A percentile compares a stretch with the other conserved stretches of the same genome.
These are phyloP conservation scores for Zygothrica quintamaculata DNA, from an alignment of 2,888 invertebrate genomes.

Conservation along the genomic window DNA sequence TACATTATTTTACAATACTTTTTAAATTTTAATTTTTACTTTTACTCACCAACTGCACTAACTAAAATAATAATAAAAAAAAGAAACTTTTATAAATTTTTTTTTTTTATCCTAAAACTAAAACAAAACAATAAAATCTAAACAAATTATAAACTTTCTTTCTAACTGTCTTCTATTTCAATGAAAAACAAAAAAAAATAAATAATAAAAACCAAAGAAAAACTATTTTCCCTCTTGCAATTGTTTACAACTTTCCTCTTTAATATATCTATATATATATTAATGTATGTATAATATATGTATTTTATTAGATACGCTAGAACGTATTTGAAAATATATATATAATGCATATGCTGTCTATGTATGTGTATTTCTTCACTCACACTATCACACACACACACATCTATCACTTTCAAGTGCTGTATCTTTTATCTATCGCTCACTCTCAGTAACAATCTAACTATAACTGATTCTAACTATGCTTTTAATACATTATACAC, in stretches of 20 bases:
- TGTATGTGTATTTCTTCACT: slow-evolving; percentile 77
- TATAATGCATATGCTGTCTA: slow-evolving; percentile 69
- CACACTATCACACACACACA: slow-evolving; percentile 11
- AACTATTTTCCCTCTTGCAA: slow-evolving; percentile 77
- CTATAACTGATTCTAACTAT: slow-evolving; percentile 7
- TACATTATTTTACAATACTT: slow-evolving; percentile 35
- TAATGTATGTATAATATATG: slow-evolving; percentile 65
- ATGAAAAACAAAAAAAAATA: slow-evolving; percentile 13
- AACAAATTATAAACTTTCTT: slow-evolving; percentile 36
- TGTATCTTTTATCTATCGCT: slow-evolving; percentile 22
- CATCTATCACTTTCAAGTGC: slow-evolving; percentile 13
- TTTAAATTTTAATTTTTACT: slow-evolving; percentile 42
- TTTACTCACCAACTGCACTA: slow-evolving; percentile 67
- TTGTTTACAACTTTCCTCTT: slow-evolving; percentile 62
- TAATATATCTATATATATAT: slow-evolving; percentile 24
- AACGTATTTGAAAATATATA: slow-evolving; percentile 68
- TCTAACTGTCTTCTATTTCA: slow-evolving; percentile 17
- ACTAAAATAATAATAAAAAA: slow-evolving; percentile 28
- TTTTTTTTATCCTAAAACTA: no score
- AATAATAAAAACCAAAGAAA: slow-evolving; percentile 32
- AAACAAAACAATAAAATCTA: slow-evolving; percentile 19
- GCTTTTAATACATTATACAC: slow-evolving; percentile 5
- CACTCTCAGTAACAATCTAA: slow-evolving; percentile 28
- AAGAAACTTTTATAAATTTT: no score
- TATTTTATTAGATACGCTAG: slow-evolving; percentile 55